Percentiles rank a stretch among this genome's conserved stretches.
Evolutionary conservation across 2,113 vertebrate genomes (phyloP).

Genomic region (Pongo pygmaeus): DNA sequence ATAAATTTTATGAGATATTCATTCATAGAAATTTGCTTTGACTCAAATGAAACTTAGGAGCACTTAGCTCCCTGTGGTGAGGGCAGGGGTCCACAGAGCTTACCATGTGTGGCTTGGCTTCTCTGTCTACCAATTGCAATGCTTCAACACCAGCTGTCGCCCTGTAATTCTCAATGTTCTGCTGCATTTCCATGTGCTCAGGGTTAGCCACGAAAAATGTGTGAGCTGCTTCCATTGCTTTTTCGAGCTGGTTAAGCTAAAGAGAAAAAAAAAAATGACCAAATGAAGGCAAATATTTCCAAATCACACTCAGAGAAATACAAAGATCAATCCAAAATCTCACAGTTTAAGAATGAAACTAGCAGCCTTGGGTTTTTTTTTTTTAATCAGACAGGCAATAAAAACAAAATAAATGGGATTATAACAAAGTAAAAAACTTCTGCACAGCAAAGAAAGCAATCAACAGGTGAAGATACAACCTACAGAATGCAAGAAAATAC

Average conservation of each 20-base stretch:
- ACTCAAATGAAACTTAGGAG: neutral
- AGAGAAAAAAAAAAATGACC: neutral
- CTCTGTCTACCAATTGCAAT: slow-evolving; percentile 87
- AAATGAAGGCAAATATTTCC: neutral
- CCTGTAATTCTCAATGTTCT: slow-evolving; percentile 93
- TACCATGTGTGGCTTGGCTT: slow-evolving; percentile 93
- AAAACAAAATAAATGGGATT: neutral
- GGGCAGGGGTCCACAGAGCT: neutral
- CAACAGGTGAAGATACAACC: neutral
- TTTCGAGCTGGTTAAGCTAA: slow-evolving; percentile 91
- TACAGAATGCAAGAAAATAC: neutral
- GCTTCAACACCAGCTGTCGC: slow-evolving; percentile 81
- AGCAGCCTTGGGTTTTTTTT: neutral
- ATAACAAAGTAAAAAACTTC: neutral
- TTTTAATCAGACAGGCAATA: neutral
- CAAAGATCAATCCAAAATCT: neutral
- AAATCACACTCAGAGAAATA: neutral
- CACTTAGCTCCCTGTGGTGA: rapidly evolving
- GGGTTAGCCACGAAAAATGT: slow-evolving; percentile 98
- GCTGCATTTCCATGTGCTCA: slow-evolving; percentile 95
- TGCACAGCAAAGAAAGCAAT: neutral
- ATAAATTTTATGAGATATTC: neutral
- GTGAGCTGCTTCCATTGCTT: slow-evolving; percentile 95
- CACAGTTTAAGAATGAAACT: neutral
- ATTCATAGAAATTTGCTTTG: neutral